phyloP scores from a whole-genome alignment of 2,888 invertebrate species.

The Lasioglossum malachurum region DNA sequence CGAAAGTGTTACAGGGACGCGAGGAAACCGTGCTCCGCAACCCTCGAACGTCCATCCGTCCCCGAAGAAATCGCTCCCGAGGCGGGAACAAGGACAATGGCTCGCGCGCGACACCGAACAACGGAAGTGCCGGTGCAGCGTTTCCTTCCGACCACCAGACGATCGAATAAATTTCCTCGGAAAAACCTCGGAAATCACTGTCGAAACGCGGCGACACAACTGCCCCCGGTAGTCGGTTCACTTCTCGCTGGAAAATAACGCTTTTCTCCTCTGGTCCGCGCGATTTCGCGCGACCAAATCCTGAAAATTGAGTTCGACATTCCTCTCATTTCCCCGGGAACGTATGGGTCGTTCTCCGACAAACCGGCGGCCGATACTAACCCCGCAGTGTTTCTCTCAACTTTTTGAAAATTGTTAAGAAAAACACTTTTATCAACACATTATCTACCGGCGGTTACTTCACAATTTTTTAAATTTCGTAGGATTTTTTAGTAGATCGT shows the following conservation, averaged over 20 bases:
- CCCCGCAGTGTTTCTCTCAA: no score
- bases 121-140: background rate
- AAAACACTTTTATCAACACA: no score
- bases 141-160: background rate
- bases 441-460: no score
- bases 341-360: no score
- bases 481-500: no score
- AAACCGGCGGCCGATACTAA: no score
- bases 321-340: no score
- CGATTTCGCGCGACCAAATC: background rate
- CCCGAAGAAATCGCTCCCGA: constrained; percentile 3
- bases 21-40: background rate
- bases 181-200: background rate
- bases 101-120: background rate
- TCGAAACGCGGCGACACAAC: background rate
- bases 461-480: no score
- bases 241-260: background rate
- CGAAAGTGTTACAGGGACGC: constrained; percentile 19
- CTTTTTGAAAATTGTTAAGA: no score
- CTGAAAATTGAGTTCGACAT: background rate
- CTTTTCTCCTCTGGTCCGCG: background rate
- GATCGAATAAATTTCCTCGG: background rate
- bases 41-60: background rate
- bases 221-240: background rate
- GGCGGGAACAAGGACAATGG: background rate